Conservation (phyloP, 2,888 invertebrate species). For the Geotrupes spiniger region DNA sequence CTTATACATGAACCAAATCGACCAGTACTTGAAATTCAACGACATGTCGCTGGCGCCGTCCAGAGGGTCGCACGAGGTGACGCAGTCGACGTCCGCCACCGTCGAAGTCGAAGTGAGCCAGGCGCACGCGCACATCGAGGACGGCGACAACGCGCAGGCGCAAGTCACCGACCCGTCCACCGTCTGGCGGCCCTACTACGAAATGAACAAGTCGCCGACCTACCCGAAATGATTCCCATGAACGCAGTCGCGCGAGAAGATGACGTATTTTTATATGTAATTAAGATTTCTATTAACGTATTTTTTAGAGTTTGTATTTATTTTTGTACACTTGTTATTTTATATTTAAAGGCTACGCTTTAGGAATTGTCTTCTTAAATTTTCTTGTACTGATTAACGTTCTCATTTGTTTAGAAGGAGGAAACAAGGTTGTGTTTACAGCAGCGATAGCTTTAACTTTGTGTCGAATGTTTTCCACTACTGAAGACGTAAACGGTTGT, state of each 20-base stretch:
- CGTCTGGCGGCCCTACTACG: constrained; percentile 79
- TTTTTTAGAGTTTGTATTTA: constrained; percentile 13
- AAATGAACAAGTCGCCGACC: neutral
- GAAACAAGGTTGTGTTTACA: no score
- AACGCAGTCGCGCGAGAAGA: neutral
- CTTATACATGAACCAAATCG: constrained; percentile 80
- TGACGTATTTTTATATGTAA: constrained; percentile 5
- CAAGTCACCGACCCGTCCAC: constrained; percentile 49
- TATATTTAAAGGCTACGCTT: no score
- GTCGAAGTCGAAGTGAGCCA: constrained; percentile 35
- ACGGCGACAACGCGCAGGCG: constrained; percentile 38
- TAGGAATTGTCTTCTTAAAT: no score
- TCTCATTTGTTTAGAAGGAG: no score
- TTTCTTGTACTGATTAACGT: no score
- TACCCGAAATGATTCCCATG: neutral
- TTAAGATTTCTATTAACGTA: constrained; percentile 9
- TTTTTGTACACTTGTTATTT: constrained; percentile 4
- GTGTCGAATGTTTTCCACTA: no score
- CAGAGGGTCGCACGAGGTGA: constrained; percentile 12
- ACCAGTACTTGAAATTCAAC: constrained; percentile 61
- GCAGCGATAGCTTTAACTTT: no score
- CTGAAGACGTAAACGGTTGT: no score
- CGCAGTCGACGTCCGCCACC: constrained; percentile 44
- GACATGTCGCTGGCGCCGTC: constrained; percentile 23
- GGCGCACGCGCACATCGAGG: constrained; percentile 27